Evolutionary conservation across 2,113 vertebrate species (phyloP), one percentile per base, ranked within the genome.

Genomic region (Chaetodon auriga): DNA sequence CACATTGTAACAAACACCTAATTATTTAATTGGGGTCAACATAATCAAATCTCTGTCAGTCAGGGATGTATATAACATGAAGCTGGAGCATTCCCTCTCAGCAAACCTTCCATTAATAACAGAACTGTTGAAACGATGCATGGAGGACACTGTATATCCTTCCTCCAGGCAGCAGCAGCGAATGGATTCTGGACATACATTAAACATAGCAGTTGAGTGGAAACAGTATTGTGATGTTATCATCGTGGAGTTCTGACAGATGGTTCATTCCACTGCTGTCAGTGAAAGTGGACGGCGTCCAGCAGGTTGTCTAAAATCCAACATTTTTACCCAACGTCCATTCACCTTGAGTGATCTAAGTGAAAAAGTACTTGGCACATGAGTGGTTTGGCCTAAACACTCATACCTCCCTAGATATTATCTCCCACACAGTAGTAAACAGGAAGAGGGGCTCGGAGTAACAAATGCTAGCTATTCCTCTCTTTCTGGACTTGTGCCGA

Each of bases 381-480:
- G 55, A 30, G 7, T 64, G 16, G 16, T 38, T 58, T 36, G 5
- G 54, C 30, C 62, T 49, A 41, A 76, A 63, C 45, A 15, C 43
- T 82, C 54, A 48, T 66, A 53, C 74, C 68, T 64, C 68, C 46
- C 25, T 45, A 19, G 84, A 90, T 87, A 15, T 53, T 71, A 84
- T 92, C 87, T 30, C 16, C 10, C 54, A 54, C 62, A 15, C 51
- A 57, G 58, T 74, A 53, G 53, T 78, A 90, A 86, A 89, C 91
- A 90, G 85, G 69, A 90, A 81, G 66, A 13, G 48, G 35, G 10
- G 38, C 68, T 63, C 2, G 8, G 23, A 36, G n/a, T 53, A 25
- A 38, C 43, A 70, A 80, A 76, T 3, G 57, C 57, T 8, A 78
- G 63, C 18, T n/a, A 12, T 64, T 77, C 38, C 16, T 78, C 4